Percentiles rank a stretch among this genome's conserved stretches.
phyloP scores from a whole-genome alignment of 2,888 invertebrate genomes.

The Slavum lentiscoides region DNA sequence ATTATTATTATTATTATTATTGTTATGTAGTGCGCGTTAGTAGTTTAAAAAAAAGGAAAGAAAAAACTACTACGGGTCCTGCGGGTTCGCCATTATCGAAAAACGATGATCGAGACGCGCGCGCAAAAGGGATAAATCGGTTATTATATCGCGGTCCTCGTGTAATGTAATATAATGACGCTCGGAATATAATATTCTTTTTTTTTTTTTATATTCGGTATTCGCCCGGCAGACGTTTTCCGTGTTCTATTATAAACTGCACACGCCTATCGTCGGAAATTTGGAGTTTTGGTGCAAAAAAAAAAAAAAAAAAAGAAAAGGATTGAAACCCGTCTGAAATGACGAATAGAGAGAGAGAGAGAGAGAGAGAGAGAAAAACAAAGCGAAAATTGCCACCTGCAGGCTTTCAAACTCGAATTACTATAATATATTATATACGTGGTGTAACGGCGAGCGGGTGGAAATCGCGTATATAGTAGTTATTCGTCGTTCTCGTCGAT shows the following conservation, averaged over 20 bases:
- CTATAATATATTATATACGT: background rate
- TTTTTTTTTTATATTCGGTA: background rate
- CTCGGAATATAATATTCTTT: too few relatives aligned
- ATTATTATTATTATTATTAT: conserved; percentile 7
- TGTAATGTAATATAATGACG: conserved; percentile 1
- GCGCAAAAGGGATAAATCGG: conserved; percentile 9
- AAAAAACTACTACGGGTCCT: too few relatives aligned
- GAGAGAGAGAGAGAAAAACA: background rate
- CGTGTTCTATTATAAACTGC: background rate
- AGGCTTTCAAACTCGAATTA: conserved; percentile 10
- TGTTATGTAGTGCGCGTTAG: background rate
- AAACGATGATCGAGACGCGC: background rate
- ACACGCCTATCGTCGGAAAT: conserved; percentile 14
- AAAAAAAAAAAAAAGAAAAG: conserved; percentile 1
- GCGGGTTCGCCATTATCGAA: conserved; percentile 3
- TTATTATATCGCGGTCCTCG: background rate
- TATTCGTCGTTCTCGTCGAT: too few relatives aligned
- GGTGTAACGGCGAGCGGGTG: too few relatives aligned
- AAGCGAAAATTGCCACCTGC: conserved; percentile 18
- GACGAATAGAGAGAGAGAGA: too few relatives aligned
- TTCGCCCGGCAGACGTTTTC: conserved; percentile 8
- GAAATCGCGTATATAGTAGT: too few relatives aligned
- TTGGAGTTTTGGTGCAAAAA: conserved; percentile 6
- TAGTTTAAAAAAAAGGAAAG: too few relatives aligned
- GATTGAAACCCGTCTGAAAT: conserved; percentile 4